Evolutionary conservation across 1,140 invertebrate species (phyloP).

Genomic region (Anastrepha ludens): DNA sequence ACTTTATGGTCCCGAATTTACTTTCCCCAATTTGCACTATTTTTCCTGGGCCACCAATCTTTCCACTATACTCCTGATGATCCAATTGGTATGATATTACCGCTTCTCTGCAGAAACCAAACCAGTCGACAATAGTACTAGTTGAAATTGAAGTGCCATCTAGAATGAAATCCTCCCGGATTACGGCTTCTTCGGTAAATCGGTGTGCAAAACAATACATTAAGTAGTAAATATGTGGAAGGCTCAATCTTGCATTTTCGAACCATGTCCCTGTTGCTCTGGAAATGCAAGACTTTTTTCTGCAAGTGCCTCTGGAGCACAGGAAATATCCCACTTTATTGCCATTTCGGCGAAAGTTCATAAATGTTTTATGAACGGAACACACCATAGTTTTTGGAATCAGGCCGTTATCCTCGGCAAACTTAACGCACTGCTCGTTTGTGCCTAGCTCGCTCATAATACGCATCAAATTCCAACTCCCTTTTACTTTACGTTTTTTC

Average conservation of each 20-base stretch:
- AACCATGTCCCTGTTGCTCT: not conserved
- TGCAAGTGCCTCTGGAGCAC: not conserved
- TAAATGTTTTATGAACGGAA: not conserved
- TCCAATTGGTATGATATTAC: not conserved
- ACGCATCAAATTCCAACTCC: not conserved
- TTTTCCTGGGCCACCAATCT: not conserved
- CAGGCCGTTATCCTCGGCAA: not conserved
- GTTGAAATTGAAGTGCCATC: not conserved
- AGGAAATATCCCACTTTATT: not conserved
- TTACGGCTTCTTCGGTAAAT: not conserved
- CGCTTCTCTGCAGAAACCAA: not conserved
- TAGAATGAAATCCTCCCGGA: not conserved
- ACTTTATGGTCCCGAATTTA: not conserved
- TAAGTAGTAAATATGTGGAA: not conserved
- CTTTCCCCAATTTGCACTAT: not conserved
- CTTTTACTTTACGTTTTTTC: not conserved
- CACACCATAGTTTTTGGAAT: not conserved
- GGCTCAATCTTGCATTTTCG: not conserved
- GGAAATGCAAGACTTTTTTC: not conserved
- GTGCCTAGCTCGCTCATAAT: not conserved
- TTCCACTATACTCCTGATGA: not conserved
- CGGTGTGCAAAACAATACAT: not conserved
- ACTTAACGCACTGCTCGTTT: not conserved
- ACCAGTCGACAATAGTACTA: not conserved
- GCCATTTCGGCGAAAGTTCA: not conserved